phyloP scores from a whole-genome alignment of 2,888 invertebrate genomes.

The Dynastes grantii region DNA sequence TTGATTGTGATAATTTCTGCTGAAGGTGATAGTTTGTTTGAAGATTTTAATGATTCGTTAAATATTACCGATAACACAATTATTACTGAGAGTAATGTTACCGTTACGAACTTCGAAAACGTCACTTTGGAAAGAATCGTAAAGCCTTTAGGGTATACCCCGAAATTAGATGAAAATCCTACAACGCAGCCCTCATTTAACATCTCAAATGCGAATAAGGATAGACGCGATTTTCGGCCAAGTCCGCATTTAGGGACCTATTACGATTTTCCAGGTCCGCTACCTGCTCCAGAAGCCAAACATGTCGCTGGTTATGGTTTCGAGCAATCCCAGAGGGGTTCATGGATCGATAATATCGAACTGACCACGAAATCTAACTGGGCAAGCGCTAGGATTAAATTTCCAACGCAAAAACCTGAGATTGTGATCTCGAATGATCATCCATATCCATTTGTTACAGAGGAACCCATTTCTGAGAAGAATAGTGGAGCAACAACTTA shows the following conservation, averaged over 20 bases:
- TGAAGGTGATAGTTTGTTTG: conserved; percentile 39
- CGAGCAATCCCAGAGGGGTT: conserved; percentile 48
- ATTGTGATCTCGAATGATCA: conserved; percentile 59
- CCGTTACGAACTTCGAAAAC: conserved; percentile 25
- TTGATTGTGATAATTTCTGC: conserved; percentile 11
- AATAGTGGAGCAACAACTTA: conserved; percentile 18
- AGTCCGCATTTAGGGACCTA: conserved; percentile 72
- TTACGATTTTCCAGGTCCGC: conserved; percentile 69
- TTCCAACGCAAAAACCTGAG: conserved; percentile 58
- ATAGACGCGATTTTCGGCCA: conserved; percentile 69
- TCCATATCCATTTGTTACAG: conserved; percentile 61
- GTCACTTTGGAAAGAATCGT: conserved; percentile 42
- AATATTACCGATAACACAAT: conserved; percentile 17
- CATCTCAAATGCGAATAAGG: conserved; percentile 13
- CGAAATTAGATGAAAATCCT: not conserved
- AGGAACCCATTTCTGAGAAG: conserved; percentile 1
- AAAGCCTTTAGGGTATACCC: conserved; percentile 6
- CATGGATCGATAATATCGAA: conserved; percentile 58
- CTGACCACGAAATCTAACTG: conserved; percentile 64
- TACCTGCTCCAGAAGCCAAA: conserved; percentile 65
- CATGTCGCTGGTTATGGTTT: conserved; percentile 50
- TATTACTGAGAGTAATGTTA: conserved; percentile 10
- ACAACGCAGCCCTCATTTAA: not conserved
- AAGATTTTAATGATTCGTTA: conserved; percentile 21
- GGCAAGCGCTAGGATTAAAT: conserved; percentile 56